Evolutionary conservation across 2,888 invertebrate species (phyloP).

Genomic region (Pandemis corylana): DNA sequence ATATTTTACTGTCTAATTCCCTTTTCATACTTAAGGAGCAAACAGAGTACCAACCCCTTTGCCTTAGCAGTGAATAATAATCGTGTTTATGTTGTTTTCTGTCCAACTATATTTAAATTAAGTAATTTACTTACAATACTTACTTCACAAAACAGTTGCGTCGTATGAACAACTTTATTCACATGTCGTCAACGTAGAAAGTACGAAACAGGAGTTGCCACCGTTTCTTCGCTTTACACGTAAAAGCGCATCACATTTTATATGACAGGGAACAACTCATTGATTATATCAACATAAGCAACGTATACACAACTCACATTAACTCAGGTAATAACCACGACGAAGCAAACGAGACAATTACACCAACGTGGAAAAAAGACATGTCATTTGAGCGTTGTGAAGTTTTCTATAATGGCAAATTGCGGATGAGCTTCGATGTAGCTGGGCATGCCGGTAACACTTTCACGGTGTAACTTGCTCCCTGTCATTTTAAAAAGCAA

Average conservation of each 20-base stretch:
- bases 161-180: background rate
- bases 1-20: too few species aligned
- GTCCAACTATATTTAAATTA: background rate
- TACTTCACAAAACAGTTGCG: too few species aligned
- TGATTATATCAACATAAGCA: conserved; percentile 38
- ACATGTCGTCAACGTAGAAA: conserved; percentile 1
- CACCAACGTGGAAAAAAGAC: conserved; percentile 36
- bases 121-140: too few species aligned
- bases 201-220: background rate
- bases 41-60: background rate
- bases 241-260: conserved; percentile 3
- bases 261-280: conserved; percentile 9
- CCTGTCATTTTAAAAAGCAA: conserved; percentile 4
- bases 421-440: conserved; percentile 7
- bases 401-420: conserved; percentile 32
- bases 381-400: conserved; percentile 39
- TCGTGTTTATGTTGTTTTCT: background rate
- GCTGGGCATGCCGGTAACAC: conserved; percentile 1
- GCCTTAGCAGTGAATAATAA: background rate
- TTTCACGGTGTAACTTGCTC: conserved; percentile 1
- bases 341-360: conserved; percentile 35
- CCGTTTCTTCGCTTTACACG: background rate
- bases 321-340: conserved; percentile 37
- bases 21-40: too few species aligned
- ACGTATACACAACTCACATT: conserved; percentile 25